Evolutionary conservation across 2,797 vertebrate species (phyloP).

Genomic region (Octomys mimax): DNA sequence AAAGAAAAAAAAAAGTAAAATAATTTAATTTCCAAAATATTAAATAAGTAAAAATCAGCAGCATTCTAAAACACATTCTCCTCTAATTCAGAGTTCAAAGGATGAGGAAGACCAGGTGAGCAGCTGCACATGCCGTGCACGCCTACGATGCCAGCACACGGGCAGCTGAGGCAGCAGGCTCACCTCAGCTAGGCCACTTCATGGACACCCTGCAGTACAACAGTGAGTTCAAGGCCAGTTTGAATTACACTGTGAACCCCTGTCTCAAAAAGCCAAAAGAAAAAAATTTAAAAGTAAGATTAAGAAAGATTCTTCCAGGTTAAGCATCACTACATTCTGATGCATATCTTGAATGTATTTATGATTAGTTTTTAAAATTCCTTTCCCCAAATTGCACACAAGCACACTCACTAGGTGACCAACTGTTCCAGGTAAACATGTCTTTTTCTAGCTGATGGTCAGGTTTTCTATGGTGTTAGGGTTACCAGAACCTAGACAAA

Average conservation of each 20-base stretch:
- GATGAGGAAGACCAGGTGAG: background rate
- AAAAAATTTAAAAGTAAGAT: background rate
- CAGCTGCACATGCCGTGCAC: background rate
- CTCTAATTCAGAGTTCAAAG: conserved; percentile 35
- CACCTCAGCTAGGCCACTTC: background rate
- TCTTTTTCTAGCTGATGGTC: background rate
- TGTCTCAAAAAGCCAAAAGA: background rate
- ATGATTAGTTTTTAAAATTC: conserved; percentile 32
- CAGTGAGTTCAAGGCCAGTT: background rate
- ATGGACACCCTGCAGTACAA: background rate
- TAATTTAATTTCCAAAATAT: conserved; percentile 48
- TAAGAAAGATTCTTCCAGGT: background rate
- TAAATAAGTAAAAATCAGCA: background rate
- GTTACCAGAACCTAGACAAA: background rate
- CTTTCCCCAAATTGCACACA: background rate
- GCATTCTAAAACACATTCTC: conserved; percentile 10
- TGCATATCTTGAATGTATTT: conserved; percentile 23
- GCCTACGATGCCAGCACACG: background rate
- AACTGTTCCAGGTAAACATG: background rate
- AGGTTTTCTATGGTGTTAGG: background rate
- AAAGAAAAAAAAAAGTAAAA: background rate
- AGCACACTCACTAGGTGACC: background rate
- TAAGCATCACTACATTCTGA: background rate
- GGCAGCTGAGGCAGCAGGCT: background rate
- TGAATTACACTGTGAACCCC: background rate